A percentile compares a stretch with the other conserved stretches of the same genome.
phyloP scores from a whole-genome alignment of 1,140 invertebrate genomes.

The Eumeta japonica region DNA sequence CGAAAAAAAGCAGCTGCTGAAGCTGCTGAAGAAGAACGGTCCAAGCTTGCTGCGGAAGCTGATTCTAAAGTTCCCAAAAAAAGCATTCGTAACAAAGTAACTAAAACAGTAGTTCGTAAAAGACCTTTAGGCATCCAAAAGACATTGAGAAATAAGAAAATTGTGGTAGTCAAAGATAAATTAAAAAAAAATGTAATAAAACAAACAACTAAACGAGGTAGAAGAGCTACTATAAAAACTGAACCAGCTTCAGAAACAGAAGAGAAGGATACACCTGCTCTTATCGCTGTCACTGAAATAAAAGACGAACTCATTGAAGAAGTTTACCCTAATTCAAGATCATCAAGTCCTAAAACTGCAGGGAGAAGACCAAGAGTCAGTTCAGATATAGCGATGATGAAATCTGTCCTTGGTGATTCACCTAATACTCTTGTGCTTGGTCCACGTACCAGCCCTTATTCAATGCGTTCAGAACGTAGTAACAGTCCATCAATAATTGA shows the following conservation, averaged over 20 bases:
- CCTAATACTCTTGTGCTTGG: conserved; percentile 37
- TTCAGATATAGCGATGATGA: conserved; percentile 51
- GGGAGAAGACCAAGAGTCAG: conserved; percentile 41
- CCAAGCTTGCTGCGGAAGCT: conserved; percentile 26
- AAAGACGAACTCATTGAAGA: conserved; percentile 50
- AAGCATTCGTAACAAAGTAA: conserved; percentile 24
- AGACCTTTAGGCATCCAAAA: conserved; percentile 45
- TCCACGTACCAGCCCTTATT: conserved; percentile 54
- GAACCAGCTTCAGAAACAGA: conserved; percentile 32
- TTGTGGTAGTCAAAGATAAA: conserved; percentile 34
- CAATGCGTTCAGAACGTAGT: conserved; percentile 58
- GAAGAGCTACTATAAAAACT: conserved; percentile 30
- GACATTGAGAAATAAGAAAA: conserved; percentile 45
- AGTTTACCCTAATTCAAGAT: conserved; percentile 38
- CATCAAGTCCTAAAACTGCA: conserved; percentile 47
- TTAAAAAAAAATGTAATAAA: conserved; percentile 35
- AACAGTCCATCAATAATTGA: conserved; percentile 48
- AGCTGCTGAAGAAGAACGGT: conserved; percentile 33
- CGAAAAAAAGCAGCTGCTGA: conserved; percentile 49
- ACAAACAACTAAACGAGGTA: conserved; percentile 26
- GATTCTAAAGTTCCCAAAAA: conserved; percentile 45
- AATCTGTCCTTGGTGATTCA: conserved; percentile 40
- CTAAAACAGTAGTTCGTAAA: conserved; percentile 42
- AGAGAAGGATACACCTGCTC: conserved; percentile 24
- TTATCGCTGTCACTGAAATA: conserved; percentile 47